Evolutionary conservation across 2,113 vertebrate species (phyloP).

Genomic region (Cariama cristata): DNA sequence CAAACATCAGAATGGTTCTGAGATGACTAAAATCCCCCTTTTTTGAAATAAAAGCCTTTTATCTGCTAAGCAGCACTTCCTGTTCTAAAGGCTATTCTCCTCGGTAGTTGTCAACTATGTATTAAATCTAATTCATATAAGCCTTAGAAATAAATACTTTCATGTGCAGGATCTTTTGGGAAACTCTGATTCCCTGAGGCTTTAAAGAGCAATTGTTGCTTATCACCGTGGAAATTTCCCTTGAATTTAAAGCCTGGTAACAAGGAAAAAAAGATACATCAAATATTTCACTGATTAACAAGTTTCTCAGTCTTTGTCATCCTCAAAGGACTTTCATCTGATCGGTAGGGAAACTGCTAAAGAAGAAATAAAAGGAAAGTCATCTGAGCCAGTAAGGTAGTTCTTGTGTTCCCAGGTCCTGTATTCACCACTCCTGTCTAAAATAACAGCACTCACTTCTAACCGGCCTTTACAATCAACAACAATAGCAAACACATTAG

Average conservation of each 20-base stretch:
- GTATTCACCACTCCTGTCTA: not conserved
- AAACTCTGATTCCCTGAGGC: constrained; percentile 31
- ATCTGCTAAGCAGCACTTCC: constrained; percentile 31
- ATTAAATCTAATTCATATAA: constrained; percentile 52
- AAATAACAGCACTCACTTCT: not conserved
- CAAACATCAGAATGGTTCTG: not conserved
- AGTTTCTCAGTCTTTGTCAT: not conserved
- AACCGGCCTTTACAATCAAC: not conserved
- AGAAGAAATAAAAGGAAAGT: constrained; percentile 21
- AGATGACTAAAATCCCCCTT: not conserved
- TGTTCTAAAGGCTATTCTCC: constrained; percentile 32
- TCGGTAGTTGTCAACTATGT: constrained; percentile 12
- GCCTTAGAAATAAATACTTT: constrained; percentile 54
- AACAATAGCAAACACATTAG: constrained; percentile 4
- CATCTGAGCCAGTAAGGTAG: constrained; percentile 9
- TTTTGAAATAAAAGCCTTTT: constrained; percentile 31
- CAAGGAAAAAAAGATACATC: not conserved
- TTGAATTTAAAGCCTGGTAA: constrained; percentile 39
- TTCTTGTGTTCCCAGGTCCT: not conserved
- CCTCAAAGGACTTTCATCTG: constrained; percentile 15
- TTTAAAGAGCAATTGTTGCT: constrained; percentile 36
- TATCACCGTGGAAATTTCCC: constrained; percentile 29
- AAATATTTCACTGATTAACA: constrained; percentile 5
- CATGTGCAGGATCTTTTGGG: constrained; percentile 43
- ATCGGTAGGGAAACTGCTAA: not conserved